Evolutionary conservation across 1,140 invertebrate genomes (phyloP).

Genomic region (Cydia amplana): DNA sequence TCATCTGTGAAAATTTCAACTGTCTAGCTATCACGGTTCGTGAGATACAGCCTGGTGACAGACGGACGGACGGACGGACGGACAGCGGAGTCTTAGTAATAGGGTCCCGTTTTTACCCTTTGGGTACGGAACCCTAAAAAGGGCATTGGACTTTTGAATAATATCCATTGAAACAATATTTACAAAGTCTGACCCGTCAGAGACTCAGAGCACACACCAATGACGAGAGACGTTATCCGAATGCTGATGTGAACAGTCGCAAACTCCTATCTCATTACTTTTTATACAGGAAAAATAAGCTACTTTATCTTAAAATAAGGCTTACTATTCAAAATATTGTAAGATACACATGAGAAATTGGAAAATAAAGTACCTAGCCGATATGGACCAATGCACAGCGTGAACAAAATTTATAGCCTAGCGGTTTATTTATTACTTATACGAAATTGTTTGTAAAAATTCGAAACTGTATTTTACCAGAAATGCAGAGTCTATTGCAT

Average conservation of each 20-base stretch:
- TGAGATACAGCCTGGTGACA: too few relatives aligned
- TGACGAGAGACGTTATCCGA: constrained; percentile 27
- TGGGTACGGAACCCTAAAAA: too few relatives aligned
- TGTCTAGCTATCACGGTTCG: too few relatives aligned
- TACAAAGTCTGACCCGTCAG: constrained; percentile 21
- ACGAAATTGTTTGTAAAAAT: constrained; percentile 24
- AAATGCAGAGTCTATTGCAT: neutral
- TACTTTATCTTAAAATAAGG: neutral
- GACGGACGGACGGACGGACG: too few relatives aligned
- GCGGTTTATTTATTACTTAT: constrained; percentile 24
- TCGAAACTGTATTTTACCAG: neutral
- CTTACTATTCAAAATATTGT: neutral
- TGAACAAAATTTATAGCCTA: constrained; percentile 27
- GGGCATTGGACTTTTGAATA: neutral
- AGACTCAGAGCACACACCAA: neutral
- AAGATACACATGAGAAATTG: neutral
- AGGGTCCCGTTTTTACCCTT: too few relatives aligned
- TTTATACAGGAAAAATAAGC: neutral
- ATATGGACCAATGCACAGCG: constrained; percentile 17
- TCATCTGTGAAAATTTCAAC: too few relatives aligned
- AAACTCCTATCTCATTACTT: neutral
- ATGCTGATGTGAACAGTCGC: neutral
- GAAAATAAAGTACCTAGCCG: neutral
- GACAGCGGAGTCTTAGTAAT: too few relatives aligned
- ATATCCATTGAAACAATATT: constrained; percentile 24